Evolutionary conservation across 2,113 vertebrate genomes (phyloP), one percentile per base, ranked within the genome.

Genomic region (Aphyosemion australe): DNA sequence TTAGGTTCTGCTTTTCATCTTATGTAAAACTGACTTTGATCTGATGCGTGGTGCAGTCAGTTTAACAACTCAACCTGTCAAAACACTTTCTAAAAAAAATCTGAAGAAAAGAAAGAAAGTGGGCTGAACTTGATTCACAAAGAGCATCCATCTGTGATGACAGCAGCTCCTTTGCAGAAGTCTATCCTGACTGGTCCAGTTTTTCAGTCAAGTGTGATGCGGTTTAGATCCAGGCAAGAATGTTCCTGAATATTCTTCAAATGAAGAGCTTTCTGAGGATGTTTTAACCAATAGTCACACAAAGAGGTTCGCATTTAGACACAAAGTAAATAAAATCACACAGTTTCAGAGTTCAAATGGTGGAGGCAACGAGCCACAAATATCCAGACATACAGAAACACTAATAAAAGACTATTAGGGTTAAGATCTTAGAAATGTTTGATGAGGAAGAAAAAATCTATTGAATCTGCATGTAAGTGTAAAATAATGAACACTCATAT

Each of bases 321-420:
- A 16, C 45, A 50, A 41, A 12, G 16, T 21, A 20, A 7, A 37
- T 37, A 37, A 4, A 37, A 37, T 37, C 43, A 39, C 4, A 8
- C 46, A 12, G 46, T 3, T 12, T 43, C 59, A 52, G 39, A 46
- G 12, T 11, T 55, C 58, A 46, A 50, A 14, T 37, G 51, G 63
- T 42, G 34, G 12, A 7, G 4, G 4, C 18, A 31, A 62, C 5
- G 21, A 6, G 31, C 41, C 65, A 69, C 11, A 59, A 54, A 47
- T 26, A 53, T 31, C 45, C 48, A 76, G 12, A 31, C 57, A 47
- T 34, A 32, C 63, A 18, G 46, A 8, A 57, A 50, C 19, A 41
- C 9, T 52, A 18, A 21, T 31, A 34, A 0, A 6, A 53, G n/a
- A 34, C 2, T n/a, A 16, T 5, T 16, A n/a, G 14, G 15, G 26